A percentile compares a stretch with the other conserved stretches of the same genome.
phyloP scores from a whole-genome alignment of 1,140 invertebrate species.

The Myzus persicae region DNA sequence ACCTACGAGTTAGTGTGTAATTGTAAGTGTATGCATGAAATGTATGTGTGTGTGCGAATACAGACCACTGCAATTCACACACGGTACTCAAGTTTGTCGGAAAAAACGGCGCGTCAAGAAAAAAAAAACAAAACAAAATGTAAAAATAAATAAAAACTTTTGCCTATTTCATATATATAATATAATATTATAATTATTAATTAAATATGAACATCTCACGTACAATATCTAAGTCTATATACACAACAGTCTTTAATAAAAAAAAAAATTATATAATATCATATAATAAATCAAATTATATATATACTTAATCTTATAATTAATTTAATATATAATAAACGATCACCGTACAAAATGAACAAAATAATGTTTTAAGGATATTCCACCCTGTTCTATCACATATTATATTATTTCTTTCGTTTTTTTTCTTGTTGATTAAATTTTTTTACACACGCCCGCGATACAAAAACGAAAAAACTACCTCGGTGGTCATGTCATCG shows the following conservation, averaged over 20 bases:
- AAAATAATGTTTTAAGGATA: constrained; percentile 54
- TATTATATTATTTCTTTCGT: constrained; percentile 35
- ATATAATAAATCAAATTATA: constrained; percentile 34
- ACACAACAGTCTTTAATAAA: constrained; percentile 57
- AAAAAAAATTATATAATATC: constrained; percentile 42
- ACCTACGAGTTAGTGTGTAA: neutral
- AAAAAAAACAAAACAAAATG: neutral
- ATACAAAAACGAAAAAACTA: constrained; percentile 35
- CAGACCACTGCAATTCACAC: neutral
- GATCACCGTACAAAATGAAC: constrained; percentile 43
- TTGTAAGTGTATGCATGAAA: neutral
- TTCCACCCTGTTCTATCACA: constrained; percentile 59
- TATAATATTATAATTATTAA: constrained; percentile 36
- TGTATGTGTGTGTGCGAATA: neutral
- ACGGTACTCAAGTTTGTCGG: neutral
- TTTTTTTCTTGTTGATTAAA: neutral
- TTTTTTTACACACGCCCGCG: neutral
- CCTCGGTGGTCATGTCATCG: neutral
- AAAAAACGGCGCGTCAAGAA: neutral
- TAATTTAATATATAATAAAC: constrained; percentile 37
- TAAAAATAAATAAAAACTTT: constrained; percentile 33
- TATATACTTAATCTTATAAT: constrained; percentile 15
- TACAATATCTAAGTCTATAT: constrained; percentile 56
- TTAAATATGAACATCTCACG: constrained; percentile 45
- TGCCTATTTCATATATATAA: constrained; percentile 10